These are phyloP conservation scores for Rhamnusium bicolor DNA, from an alignment of 2,888 invertebrate genomes.

Conservation along the genomic window DNA sequence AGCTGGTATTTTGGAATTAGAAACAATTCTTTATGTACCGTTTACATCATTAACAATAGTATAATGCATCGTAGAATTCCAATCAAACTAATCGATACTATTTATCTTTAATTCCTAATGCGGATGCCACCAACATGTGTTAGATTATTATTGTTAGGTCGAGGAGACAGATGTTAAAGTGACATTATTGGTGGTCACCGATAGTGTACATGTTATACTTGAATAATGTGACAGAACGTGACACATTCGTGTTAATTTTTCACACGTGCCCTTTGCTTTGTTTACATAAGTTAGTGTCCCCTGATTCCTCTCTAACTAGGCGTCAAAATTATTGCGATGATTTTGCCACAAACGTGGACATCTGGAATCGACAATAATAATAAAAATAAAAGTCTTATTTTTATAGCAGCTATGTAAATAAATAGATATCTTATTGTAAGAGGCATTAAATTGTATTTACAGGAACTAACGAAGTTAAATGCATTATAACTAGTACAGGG, in stretches of 20 bases:
- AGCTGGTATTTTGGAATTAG: not conserved
- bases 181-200: conserved; percentile 46
- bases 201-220: conserved; percentile 62
- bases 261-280: conserved; percentile 61
- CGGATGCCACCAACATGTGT: conserved; percentile 44
- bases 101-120: conserved; percentile 42
- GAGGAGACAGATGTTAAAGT: conserved; percentile 46
- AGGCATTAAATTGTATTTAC: no score
- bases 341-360: conserved; percentile 47
- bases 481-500: no score
- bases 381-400: no score
- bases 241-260: conserved; percentile 64
- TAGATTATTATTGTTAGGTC: conserved; percentile 45
- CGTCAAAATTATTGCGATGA: conserved; percentile 45
- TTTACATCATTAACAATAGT: conserved; percentile 1
- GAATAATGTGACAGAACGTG: conserved; percentile 62
- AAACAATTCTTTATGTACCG: not conserved
- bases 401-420: no score
- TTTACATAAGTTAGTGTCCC: conserved; percentile 55
- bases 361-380: conserved; percentile 29
- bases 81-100: conserved; percentile 36
- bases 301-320: conserved; percentile 40
- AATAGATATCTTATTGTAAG: no score
- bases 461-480: no score
- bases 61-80: conserved; percentile 7